These are phyloP conservation scores for Heterotis niloticus DNA, from an alignment of 2,113 vertebrate species.

Conservation along the genomic window DNA sequence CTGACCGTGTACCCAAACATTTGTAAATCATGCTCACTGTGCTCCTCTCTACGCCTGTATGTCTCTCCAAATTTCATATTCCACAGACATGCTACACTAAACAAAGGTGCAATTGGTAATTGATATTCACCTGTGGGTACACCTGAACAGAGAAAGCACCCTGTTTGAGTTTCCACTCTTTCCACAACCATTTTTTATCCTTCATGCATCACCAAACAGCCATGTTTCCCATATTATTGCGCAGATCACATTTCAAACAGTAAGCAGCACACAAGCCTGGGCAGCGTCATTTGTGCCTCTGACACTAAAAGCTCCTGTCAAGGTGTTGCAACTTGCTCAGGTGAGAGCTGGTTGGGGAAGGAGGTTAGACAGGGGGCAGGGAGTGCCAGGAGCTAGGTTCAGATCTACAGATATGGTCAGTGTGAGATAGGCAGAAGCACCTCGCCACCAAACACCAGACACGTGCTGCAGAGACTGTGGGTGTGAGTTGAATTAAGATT, in stretches of 20 bases:
- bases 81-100: not conserved
- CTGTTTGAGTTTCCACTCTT: not conserved
- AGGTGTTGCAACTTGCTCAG: too few relatives aligned
- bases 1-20: too few relatives aligned
- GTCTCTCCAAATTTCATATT: not conserved
- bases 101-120: too few relatives aligned
- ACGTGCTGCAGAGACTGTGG: too few relatives aligned
- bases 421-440: not conserved
- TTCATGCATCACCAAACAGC: not conserved
- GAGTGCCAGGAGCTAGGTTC: not conserved
- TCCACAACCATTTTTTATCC: not conserved
- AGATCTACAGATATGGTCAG: not conserved
- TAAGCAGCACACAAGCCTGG: not conserved
- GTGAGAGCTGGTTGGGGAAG: too few relatives aligned
- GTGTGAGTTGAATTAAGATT: too few relatives aligned
- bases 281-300: too few relatives aligned
- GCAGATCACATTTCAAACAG: not conserved
- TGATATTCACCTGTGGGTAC: not conserved
- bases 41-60: slow-evolving; percentile 4
- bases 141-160: not conserved
- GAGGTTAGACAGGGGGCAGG: too few relatives aligned
- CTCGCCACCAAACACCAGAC: not conserved
- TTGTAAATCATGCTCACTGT: too few relatives aligned
- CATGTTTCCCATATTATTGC: not conserved
- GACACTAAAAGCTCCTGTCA: too few relatives aligned